phyloP scores from a whole-genome alignment of 2,888 invertebrate genomes.

The Saturnia japonica region DNA sequence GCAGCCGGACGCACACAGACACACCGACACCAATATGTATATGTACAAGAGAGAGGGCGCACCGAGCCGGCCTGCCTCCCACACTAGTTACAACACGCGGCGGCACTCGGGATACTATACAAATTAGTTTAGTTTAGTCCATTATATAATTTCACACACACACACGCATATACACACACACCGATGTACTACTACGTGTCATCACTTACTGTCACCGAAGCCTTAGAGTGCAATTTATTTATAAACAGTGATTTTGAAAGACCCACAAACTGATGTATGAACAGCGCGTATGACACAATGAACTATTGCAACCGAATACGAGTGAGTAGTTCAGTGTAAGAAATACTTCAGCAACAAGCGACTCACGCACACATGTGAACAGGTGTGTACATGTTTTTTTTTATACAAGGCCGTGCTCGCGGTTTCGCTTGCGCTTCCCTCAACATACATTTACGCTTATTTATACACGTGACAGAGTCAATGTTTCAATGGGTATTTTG shows the following conservation, averaged over 20 bases:
- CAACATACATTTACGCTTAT: no score
- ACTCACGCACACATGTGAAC: not conserved
- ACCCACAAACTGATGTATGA: not conserved
- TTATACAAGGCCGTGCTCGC: not conserved
- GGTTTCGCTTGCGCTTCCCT: not conserved
- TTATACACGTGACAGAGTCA: not conserved
- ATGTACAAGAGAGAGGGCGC: not conserved
- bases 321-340: not conserved
- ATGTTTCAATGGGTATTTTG: not conserved
- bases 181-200: not conserved
- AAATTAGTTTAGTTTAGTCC: not conserved
- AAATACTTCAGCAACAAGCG: not conserved
- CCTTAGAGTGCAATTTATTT: not conserved
- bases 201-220: not conserved
- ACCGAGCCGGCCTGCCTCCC: not conserved
- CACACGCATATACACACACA: not conserved
- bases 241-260: not conserved
- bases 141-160: not conserved
- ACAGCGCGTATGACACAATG: not conserved
- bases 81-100: not conserved
- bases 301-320: not conserved
- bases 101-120: not conserved
- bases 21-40: conserved; percentile 29
- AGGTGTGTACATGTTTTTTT: not conserved
- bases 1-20: conserved; percentile 23